Evolutionary conservation across 2,888 invertebrate species (phyloP).

Genomic region (Drosophila recens): DNA sequence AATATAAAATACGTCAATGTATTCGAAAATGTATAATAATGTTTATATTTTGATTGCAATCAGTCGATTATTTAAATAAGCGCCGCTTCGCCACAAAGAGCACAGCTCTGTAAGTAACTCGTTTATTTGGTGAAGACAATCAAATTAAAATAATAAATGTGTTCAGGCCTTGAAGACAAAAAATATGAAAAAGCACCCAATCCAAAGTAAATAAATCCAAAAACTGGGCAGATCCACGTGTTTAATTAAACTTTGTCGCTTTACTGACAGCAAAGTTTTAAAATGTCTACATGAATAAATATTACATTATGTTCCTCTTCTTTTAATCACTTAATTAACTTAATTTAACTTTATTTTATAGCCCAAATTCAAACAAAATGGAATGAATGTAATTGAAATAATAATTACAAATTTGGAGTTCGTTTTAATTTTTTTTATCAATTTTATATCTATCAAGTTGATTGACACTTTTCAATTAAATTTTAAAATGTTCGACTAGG

Average conservation of each 20-base stretch:
- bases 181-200: slow-evolving; percentile 13
- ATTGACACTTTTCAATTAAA: too few species aligned
- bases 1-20: slow-evolving; percentile 12
- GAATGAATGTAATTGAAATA: too few species aligned
- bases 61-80: neutral
- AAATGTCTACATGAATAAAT: too few species aligned
- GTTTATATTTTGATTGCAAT: slow-evolving; percentile 32
- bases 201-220: slow-evolving; percentile 20
- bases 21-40: slow-evolving; percentile 6
- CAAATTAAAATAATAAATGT: slow-evolving; percentile 36
- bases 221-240: slow-evolving; percentile 19
- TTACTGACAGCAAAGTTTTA: slow-evolving; percentile 36
- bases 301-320: too few species aligned
- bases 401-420: too few species aligned
- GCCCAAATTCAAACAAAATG: too few species aligned
- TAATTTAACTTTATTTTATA: too few species aligned
- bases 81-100: slow-evolving; percentile 1
- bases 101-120: slow-evolving; percentile 6
- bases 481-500: too few species aligned
- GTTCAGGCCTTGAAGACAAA: slow-evolving; percentile 22
- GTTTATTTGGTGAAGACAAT: slow-evolving; percentile 17
- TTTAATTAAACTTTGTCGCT: slow-evolving; percentile 24
- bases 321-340: too few species aligned
- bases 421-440: too few species aligned
- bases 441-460: too few species aligned